These are phyloP conservation scores for Nephila pilipes DNA, from an alignment of 1,140 invertebrate genomes.

Conservation along the genomic window DNA sequence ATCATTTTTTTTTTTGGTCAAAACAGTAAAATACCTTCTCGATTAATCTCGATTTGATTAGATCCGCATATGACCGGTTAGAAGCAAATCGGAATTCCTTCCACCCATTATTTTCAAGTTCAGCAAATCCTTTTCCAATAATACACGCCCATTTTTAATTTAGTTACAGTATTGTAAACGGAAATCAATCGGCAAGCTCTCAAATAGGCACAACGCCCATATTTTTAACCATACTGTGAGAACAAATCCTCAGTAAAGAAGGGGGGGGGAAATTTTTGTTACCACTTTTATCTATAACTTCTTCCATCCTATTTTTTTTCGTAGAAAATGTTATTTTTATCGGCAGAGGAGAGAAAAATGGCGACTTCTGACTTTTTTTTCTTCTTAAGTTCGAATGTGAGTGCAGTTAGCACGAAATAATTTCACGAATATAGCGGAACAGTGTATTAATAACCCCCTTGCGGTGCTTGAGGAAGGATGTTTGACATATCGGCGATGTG, in stretches of 20 bases:
- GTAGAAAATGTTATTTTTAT: conserved; percentile 39
- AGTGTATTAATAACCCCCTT: conserved; percentile 25
- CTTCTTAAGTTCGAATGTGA: background rate
- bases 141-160: background rate
- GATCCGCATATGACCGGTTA: background rate
- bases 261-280: background rate
- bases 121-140: background rate
- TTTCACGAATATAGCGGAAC: conserved; percentile 20
- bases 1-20: too few relatives aligned
- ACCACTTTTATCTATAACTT: background rate
- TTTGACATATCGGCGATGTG: conserved; percentile 21
- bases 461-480: background rate
- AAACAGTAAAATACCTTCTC: too few relatives aligned
- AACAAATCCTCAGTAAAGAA: background rate
- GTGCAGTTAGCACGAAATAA: conserved; percentile 50
- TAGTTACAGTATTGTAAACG: background rate
- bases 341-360: conserved; percentile 25
- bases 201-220: background rate
- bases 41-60: background rate
- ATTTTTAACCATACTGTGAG: background rate
- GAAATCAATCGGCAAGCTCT: background rate
- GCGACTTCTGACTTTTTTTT: background rate
- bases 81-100: background rate
- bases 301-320: conserved; percentile 5
- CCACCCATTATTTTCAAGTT: background rate